phyloP scores from a whole-genome alignment of 64 coral and sea anemone genomes.

The Pocillopora verrucosa region DNA sequence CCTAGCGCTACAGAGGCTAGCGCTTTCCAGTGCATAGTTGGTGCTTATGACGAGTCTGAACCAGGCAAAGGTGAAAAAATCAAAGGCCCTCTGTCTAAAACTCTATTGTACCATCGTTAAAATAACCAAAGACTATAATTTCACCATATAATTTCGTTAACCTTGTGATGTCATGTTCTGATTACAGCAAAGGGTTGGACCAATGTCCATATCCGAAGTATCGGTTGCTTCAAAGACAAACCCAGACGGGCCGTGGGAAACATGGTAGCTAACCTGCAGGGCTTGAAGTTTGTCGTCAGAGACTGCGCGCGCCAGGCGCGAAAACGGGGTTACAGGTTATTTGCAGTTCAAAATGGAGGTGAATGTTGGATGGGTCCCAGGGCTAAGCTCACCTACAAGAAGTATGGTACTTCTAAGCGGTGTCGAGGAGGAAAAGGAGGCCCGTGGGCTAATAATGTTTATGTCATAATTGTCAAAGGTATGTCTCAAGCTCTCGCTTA shows the following conservation, averaged over 20 bases:
- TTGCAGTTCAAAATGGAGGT: slow-evolving; percentile 55
- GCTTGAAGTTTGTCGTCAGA: slow-evolving; percentile 26
- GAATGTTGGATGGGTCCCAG: slow-evolving; percentile 53
- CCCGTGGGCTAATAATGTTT: slow-evolving; percentile 51
- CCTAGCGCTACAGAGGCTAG: too few species aligned
- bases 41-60: too few species aligned
- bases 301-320: slow-evolving; percentile 41
- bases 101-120: too few species aligned
- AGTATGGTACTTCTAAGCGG: slow-evolving; percentile 43
- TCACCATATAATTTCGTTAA: not conserved
- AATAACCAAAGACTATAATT: too few species aligned
- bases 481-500: not conserved
- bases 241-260: slow-evolving; percentile 13
- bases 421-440: slow-evolving; percentile 58
- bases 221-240: slow-evolving; percentile 59
- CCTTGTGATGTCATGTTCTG: not conserved
- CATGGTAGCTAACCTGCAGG: slow-evolving; percentile 42
- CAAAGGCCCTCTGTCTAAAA: too few species aligned
- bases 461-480: slow-evolving; percentile 47
- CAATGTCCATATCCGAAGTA: slow-evolving; percentile 21
- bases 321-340: slow-evolving; percentile 42
- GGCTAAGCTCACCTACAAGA: slow-evolving; percentile 42
- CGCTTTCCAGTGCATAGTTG: too few species aligned
- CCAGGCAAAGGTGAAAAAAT: too few species aligned
- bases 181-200: slow-evolving; percentile 15